A percentile compares a stretch with the other conserved stretches of the same genome.
Conservation (phyloP, 2,113 vertebrate species). For the Gobiocypris rarus region DNA sequence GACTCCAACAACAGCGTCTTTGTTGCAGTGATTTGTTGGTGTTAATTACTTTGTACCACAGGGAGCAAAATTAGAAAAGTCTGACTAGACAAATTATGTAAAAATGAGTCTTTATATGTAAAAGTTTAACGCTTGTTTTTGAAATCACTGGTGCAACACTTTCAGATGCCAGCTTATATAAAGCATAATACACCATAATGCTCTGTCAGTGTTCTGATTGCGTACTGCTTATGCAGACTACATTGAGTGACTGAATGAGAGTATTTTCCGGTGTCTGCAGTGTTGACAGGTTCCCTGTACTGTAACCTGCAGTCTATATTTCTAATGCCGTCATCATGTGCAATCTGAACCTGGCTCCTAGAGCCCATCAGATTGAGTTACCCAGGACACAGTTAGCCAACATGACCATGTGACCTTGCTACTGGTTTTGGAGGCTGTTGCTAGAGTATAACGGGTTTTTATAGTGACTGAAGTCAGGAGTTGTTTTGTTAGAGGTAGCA, state of each 20-base stretch:
- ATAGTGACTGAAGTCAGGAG: constrained; percentile 32
- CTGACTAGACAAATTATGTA: not conserved
- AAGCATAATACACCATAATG: not conserved
- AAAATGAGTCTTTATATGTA: not conserved
- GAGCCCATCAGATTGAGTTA: constrained; percentile 67
- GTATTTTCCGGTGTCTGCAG: constrained; percentile 63
- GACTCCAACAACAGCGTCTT: not conserved
- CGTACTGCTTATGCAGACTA: constrained; percentile 25
- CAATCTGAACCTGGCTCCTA: constrained; percentile 64
- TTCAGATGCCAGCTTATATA: not conserved
- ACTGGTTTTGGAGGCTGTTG: constrained; percentile 77
- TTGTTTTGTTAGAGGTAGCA: constrained; percentile 2
- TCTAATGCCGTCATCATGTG: constrained; percentile 70
- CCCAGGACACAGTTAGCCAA: constrained; percentile 58
- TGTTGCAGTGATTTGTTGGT: not conserved
- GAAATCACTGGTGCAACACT: not conserved
- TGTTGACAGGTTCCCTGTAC: constrained; percentile 71
- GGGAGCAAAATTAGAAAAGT: not conserved
- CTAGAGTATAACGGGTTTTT: constrained; percentile 63
- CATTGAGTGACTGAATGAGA: constrained; percentile 44
- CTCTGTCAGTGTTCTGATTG: not conserved
- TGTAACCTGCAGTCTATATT: constrained; percentile 66
- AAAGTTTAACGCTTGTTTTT: not conserved
- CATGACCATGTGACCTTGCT: constrained; percentile 68
- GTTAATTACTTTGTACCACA: constrained; percentile 9